phyloP scores from a whole-genome alignment of 2,888 invertebrate species.

The Drosophila diplacantha region DNA sequence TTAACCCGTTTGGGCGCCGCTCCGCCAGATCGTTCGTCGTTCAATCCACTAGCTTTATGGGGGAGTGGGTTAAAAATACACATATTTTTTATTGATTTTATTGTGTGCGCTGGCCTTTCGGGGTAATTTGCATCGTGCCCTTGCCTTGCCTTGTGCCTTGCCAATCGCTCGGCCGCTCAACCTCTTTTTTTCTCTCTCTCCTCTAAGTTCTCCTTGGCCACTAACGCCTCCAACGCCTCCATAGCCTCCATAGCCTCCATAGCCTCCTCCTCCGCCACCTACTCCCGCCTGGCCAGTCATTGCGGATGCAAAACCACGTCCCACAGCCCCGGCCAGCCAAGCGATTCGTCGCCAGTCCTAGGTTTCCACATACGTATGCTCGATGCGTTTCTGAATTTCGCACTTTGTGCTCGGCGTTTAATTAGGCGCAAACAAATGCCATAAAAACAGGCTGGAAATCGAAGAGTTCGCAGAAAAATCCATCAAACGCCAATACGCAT shows the following conservation, averaged over 20 bases:
- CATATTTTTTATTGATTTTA: conserved; percentile 50
- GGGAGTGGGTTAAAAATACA: conserved; percentile 53
- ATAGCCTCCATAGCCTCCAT: neutral
- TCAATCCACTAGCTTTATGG: conserved; percentile 10
- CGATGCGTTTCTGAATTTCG: conserved; percentile 45
- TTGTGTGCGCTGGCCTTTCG: conserved; percentile 57
- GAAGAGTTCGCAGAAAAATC: conserved; percentile 16
- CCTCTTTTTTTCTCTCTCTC: conserved; percentile 6
- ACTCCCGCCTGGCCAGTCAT: conserved; percentile 10
- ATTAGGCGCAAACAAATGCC: conserved; percentile 60
- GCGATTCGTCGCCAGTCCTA: conserved; percentile 21
- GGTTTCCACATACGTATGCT: conserved; percentile 51
- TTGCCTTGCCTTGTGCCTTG: conserved; percentile 50
- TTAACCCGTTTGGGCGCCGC: conserved; percentile 33
- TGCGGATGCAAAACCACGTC: conserved; percentile 52
- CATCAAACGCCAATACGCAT: conserved; percentile 2
- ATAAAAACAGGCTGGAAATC: conserved; percentile 29
- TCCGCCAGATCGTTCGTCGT: conserved; percentile 9
- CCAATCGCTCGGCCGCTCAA: conserved; percentile 33
- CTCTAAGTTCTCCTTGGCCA: conserved; percentile 5
- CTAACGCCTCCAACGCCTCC: conserved; percentile 1
- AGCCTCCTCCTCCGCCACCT: conserved; percentile 16
- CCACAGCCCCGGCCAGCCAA: conserved; percentile 3
- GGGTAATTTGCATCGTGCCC: conserved; percentile 54
- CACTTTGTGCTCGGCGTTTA: conserved; percentile 42